Base-by-base conservation (phyloP, 2,113 vertebrate genomes). In the Prochilodus magdalenae region DNA sequence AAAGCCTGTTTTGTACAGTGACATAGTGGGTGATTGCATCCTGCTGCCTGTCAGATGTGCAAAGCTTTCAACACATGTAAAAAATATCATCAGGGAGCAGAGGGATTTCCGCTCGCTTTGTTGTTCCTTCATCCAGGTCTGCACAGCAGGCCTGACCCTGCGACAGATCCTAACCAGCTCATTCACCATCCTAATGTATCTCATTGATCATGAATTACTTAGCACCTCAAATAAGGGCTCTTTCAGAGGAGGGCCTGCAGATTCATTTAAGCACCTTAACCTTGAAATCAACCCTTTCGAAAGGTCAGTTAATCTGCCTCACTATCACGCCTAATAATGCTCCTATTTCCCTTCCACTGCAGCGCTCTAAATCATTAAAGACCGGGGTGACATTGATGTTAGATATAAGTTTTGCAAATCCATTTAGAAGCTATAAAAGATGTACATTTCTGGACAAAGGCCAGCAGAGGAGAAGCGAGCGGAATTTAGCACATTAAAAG, bases 371-470 rank as follows among this genome's bases (percentile, higher is more conserved):
- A 85, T 81, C 84, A 85, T 75, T 73, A 77, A 67, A 77, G 36
- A 47, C 77, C 0, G 69, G 10, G 70, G 66, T 75, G 86, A 85
- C 81, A 79, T 82, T 84, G 78, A 87, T 81, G 75, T 70, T 81
- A 20, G 30, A 79, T 79, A 69, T 62, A 76, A 59, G 77, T 76
- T 81, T 67, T 51, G 53, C 51, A 77, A 74, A 85, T 85, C 81
- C 57, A 82, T 87, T 79, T 85, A 78, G 85, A 53, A 67, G 84
- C 79, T 79, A 76, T 87, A 85, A 87, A 83, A 79, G 71, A 24
- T 49, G 16, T 69, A 29, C 27, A 57, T 30, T 73, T 73, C 60
- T 72, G 51, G 75, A 62, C 57, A 55, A 22, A 10, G 72, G 30
- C 84, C 86, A 73, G 60, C 57, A 60, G n/a, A 3, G 11, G 24